Conservation (phyloP, 2,888 invertebrate species). For the Chymomyza fuscimana region DNA sequence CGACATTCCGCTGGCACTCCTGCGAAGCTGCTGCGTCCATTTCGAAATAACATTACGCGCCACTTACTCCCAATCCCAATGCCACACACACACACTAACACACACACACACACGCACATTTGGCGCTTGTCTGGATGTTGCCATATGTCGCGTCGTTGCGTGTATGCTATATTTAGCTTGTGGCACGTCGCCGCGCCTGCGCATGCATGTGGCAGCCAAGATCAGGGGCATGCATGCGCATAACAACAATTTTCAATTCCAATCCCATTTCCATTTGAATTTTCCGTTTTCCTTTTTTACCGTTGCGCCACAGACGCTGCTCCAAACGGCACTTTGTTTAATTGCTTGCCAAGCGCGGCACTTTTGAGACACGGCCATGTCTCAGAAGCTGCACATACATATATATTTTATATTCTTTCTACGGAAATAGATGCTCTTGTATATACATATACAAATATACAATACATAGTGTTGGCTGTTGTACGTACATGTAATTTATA, state of each 20-base stretch:
- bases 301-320: slow-evolving; percentile 23
- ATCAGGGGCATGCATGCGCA: slow-evolving; percentile 5
- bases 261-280: slow-evolving; percentile 39
- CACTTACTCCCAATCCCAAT: slow-evolving; percentile 5
- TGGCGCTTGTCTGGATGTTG: slow-evolving; percentile 11
- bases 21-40: slow-evolving; percentile 64
- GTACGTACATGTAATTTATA: background rate
- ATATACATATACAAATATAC: slow-evolving; percentile 6
- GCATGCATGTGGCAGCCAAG: slow-evolving; percentile 45
- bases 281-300: slow-evolving; percentile 52
- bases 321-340: slow-evolving; percentile 52
- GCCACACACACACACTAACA: background rate
- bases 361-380: slow-evolving; percentile 39
- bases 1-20: slow-evolving; percentile 72
- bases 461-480: background rate
- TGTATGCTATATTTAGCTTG: slow-evolving; percentile 52
- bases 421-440: slow-evolving; percentile 59
- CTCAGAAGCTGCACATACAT: slow-evolving; percentile 28
- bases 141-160: slow-evolving; percentile 59
- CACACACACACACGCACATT: background rate
- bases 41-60: slow-evolving; percentile 31
- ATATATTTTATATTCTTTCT: slow-evolving; percentile 50
- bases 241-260: background rate
- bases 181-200: slow-evolving; percentile 52
- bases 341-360: slow-evolving; percentile 48